Evolutionary conservation across 2,888 invertebrate genomes (phyloP).

Genomic region (Silvanus unidentatus): DNA sequence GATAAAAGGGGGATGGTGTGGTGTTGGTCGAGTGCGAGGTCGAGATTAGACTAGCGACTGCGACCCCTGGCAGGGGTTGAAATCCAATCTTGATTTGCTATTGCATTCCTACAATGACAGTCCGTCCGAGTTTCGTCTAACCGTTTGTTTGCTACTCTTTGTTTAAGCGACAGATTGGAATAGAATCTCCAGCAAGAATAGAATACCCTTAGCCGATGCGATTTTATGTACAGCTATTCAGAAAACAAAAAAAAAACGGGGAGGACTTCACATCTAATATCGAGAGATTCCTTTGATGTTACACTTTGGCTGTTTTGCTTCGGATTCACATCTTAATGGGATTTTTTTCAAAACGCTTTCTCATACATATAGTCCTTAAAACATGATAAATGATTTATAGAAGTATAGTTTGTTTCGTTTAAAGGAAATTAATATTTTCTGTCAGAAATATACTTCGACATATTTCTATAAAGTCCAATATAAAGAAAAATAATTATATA

Average conservation of each 20-base stretch:
- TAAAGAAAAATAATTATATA: too few species aligned
- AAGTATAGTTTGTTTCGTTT: too few species aligned
- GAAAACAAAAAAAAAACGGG: neutral
- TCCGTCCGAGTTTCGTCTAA: slow-evolving; percentile 32
- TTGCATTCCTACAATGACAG: slow-evolving; percentile 49
- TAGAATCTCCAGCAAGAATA: slow-evolving; percentile 16
- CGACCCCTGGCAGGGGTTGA: slow-evolving; percentile 42
- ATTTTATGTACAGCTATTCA: slow-evolving; percentile 3
- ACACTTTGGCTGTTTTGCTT: too few species aligned
- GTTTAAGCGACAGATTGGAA: slow-evolving; percentile 41
- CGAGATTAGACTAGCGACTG: slow-evolving; percentile 47
- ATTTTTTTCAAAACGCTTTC: too few species aligned
- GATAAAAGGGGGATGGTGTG: slow-evolving; percentile 15
- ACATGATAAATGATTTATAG: too few species aligned
- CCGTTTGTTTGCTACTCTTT: slow-evolving; percentile 43
- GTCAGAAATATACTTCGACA: too few species aligned
- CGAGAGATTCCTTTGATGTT: too few species aligned
- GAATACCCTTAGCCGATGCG: neutral
- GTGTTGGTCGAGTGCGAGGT: slow-evolving; percentile 42
- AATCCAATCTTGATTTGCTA: slow-evolving; percentile 50
- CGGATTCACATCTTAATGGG: too few species aligned
- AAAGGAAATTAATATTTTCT: too few species aligned
- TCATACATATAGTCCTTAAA: too few species aligned
- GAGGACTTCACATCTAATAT: too few species aligned
- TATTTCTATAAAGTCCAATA: too few species aligned